Conservation (phyloP, 2,113 vertebrate genomes). For the Himantopus leucocephalus region DNA sequence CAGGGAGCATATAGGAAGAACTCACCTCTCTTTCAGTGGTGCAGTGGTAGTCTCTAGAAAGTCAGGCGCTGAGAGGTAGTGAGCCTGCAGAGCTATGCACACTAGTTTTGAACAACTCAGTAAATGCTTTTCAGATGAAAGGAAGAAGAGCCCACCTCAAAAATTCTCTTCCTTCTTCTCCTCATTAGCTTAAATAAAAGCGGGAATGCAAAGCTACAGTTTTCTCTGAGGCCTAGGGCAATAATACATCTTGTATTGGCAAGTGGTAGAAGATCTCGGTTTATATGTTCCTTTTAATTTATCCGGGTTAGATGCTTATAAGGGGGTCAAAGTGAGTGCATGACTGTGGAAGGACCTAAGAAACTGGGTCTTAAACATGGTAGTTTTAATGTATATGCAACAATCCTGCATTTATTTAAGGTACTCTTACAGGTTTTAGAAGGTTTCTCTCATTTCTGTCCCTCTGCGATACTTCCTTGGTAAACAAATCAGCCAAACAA, state of each 20-base stretch:
- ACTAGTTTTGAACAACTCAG: background rate
- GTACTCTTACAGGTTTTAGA: background rate
- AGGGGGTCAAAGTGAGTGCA: background rate
- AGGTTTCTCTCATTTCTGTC: background rate
- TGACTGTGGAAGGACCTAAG: background rate
- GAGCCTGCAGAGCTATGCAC: background rate
- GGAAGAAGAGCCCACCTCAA: background rate
- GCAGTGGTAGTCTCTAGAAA: background rate
- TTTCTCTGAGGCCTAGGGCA: conserved; percentile 1
- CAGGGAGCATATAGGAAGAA: background rate
- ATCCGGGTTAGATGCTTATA: background rate
- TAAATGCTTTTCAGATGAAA: background rate
- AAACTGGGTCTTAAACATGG: background rate
- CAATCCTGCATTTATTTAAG: background rate
- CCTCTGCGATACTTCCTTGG: background rate
- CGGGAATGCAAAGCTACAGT: background rate
- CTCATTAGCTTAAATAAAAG: conserved; percentile 26
- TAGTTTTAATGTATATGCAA: background rate
- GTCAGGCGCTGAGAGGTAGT: background rate
- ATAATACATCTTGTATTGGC: background rate
- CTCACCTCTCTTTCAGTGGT: background rate
- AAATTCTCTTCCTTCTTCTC: conserved; percentile 36
- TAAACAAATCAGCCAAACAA: background rate
- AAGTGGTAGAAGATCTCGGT: background rate
- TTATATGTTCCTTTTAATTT: background rate